These are phyloP conservation scores for Episyrphus balteatus DNA, from an alignment of 1,140 invertebrate genomes.

Conservation along the genomic window DNA sequence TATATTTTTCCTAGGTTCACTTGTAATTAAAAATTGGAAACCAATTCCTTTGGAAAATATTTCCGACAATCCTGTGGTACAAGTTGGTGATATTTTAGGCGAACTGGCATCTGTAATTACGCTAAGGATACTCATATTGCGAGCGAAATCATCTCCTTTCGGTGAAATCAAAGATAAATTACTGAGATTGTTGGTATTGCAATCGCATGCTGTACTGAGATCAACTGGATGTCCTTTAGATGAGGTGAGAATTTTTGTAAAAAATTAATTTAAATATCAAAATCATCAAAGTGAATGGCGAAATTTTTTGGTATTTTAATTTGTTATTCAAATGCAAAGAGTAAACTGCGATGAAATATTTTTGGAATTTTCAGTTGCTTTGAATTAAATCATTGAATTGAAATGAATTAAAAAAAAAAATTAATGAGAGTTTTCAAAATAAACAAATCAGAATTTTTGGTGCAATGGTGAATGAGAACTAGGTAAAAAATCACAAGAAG, in stretches of 20 bases:
- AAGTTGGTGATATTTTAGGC: conserved; percentile 83
- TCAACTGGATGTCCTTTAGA: conserved; percentile 85
- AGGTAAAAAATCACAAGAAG: too few species aligned
- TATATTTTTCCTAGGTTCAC: conserved; percentile 52
- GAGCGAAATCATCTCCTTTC: conserved; percentile 61
- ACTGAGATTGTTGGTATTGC: conserved; percentile 71
- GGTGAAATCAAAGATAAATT: conserved; percentile 90
- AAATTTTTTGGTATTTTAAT: too few species aligned
- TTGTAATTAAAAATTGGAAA: conserved; percentile 91
- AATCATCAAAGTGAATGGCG: too few species aligned
- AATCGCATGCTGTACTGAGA: conserved; percentile 74
- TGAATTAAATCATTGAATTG: too few species aligned
- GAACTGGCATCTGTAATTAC: conserved; percentile 85
- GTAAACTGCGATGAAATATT: too few species aligned
- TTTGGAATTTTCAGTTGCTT: too few species aligned
- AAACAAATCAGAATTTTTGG: too few species aligned
- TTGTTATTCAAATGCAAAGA: too few species aligned
- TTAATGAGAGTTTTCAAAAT: too few species aligned
- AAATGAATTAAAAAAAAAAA: too few species aligned
- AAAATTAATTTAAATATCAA: too few species aligned
- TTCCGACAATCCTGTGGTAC: conserved; percentile 70
- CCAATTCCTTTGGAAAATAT: conserved; percentile 81
- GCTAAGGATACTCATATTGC: conserved; percentile 76
- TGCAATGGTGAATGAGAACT: too few species aligned
- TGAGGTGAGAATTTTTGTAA: conserved; percentile 70